Evolutionary conservation across 2,888 invertebrate species (phyloP), one percentile per base, ranked within the genome.

Genomic region (Agrochola circellaris): DNA sequence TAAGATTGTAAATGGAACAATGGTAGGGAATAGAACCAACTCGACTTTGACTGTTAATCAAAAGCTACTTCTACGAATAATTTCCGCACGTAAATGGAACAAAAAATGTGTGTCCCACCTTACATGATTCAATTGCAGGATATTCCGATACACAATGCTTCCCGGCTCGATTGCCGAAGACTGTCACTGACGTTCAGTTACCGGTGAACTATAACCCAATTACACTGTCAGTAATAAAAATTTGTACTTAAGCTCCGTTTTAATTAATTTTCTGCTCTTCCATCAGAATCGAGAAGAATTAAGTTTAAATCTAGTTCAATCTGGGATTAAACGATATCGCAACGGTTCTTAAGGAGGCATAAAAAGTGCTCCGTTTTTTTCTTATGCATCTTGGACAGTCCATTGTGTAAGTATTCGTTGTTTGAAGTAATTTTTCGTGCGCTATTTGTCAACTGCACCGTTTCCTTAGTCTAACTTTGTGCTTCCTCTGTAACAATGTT

Each of bases 381-480:
- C 48, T 51, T 38, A 54, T 60, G 51, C 42, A 38, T 45, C 56
- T 56, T 38, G 8, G 67, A 4, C n/a, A 7, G 58, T 13, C 20
- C 26, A 83, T 42, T 60, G 62, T 62, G 8, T 2, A 38, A 56
- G 20, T 54, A 30, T 30, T 38, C 45, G n/a, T n/a, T n/a, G n/a
- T 64, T 83, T 64, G 62, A 73, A 42, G 34, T 73, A 66, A 70
- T 58, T 13, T 54, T 62, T 64, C 30, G 23, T 34, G 30, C 42
- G 45, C 48, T 65, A 42, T 54, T 30, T 45, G 42, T 56, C 60
- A 56, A 38, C 48, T 26, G 34, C 82, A 48, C 13, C 17, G 60
- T 38, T 62, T 71, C 13, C 56, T 75, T 51, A 61, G 30, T 58
- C 34, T 61, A 84, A 72, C 48, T 80, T 74, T 84, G 64, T 56